Conservation (phyloP, 2,888 invertebrate genomes). For the Amphipyra tragopoginis region DNA sequence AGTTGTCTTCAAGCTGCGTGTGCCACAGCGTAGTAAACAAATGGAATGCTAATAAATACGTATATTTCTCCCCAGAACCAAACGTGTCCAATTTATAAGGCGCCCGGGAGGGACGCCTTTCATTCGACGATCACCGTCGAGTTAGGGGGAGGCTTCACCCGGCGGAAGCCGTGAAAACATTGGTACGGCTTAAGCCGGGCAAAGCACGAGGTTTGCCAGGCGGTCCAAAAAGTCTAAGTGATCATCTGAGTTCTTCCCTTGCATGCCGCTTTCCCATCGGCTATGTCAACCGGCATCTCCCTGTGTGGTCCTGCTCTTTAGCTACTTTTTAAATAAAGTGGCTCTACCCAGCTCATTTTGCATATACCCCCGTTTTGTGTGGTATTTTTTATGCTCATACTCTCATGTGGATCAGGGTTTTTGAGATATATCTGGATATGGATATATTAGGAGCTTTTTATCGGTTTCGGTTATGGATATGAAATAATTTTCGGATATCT, state of each 20-base stretch:
- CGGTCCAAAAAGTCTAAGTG: slow-evolving; percentile 22
- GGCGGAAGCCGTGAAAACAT: slow-evolving; percentile 36
- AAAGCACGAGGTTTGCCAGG: slow-evolving; percentile 39
- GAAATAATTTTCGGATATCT: no score
- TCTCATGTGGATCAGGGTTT: no score
- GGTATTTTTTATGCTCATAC: no score
- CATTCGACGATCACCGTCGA: slow-evolving; percentile 34
- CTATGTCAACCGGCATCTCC: no score
- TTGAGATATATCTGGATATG: no score
- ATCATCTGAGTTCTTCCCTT: slow-evolving; percentile 6
- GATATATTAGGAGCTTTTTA: no score
- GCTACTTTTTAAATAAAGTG: no score
- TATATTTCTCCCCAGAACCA: slow-evolving; percentile 47
- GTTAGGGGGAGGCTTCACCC: slow-evolving; percentile 37
- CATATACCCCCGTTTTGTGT: no score
- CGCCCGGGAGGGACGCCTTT: slow-evolving; percentile 28
- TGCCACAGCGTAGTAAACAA: slow-evolving; percentile 21
- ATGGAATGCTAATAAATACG: slow-evolving; percentile 35
- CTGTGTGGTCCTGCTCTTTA: no score
- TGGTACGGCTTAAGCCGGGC: slow-evolving; percentile 25
- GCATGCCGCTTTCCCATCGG: slow-evolving; percentile 17
- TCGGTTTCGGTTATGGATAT: no score
- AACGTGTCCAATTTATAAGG: slow-evolving; percentile 32
- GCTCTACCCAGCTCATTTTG: no score
- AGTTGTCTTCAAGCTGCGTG: not conserved